Evolutionary conservation across 2,888 invertebrate species (phyloP).

Genomic region (Nomada fabriciana): DNA sequence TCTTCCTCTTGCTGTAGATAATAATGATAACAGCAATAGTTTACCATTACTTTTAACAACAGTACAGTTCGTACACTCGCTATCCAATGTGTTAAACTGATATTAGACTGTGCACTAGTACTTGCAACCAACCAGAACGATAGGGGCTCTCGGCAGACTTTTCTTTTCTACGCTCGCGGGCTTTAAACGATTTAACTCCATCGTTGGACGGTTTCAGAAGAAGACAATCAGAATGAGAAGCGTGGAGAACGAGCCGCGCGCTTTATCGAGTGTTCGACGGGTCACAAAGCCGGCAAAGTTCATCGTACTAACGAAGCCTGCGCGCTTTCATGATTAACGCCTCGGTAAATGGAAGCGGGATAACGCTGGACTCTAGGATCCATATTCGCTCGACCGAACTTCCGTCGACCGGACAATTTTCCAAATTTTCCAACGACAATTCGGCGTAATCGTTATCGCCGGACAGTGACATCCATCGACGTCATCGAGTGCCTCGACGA

Average conservation of each 20-base stretch:
- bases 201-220: neutral
- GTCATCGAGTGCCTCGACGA: conserved; percentile 28
- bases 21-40: too few species aligned
- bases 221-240: conserved; percentile 4
- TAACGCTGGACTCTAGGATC: neutral
- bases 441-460: conserved; percentile 35
- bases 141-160: neutral
- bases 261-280: conserved; percentile 59
- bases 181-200: neutral
- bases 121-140: neutral
- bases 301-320: conserved; percentile 68
- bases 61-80: too few species aligned
- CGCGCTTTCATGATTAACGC: conserved; percentile 52
- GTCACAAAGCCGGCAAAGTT: conserved; percentile 68
- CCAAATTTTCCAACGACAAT: conserved; percentile 56
- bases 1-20: too few species aligned
- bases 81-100: too few species aligned
- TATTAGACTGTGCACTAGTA: too few species aligned
- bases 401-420: conserved; percentile 46
- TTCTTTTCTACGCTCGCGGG: neutral
- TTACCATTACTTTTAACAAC: too few species aligned
- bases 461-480: conserved; percentile 30
- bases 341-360: conserved; percentile 51
- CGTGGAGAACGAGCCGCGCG: neutral
- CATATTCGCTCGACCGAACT: conserved; percentile 23